A percentile compares a stretch with the other conserved stretches of the same genome.
Evolutionary conservation across 2,888 invertebrate genomes (phyloP).

Genomic region (Tachina grossa): DNA sequence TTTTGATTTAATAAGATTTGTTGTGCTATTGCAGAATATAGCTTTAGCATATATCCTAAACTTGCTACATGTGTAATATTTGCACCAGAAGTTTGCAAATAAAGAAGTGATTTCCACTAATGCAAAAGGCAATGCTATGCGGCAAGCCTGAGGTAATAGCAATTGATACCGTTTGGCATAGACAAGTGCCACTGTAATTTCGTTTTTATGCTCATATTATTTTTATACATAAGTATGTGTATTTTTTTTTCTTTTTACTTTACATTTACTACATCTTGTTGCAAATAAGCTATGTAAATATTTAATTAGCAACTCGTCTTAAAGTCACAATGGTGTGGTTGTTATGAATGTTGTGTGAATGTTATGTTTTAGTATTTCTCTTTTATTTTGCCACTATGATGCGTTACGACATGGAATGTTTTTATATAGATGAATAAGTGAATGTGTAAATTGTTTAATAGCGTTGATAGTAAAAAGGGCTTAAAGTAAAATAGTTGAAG

Average conservation of each 20-base stretch:
- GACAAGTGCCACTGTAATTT: neutral
- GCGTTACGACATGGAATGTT: conserved; percentile 8
- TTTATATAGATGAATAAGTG: conserved; percentile 32
- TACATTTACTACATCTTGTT: conserved; percentile 58
- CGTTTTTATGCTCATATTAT: neutral
- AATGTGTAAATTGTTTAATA: conserved; percentile 13
- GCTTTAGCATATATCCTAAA: no score
- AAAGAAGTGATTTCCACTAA: no score
- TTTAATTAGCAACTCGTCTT: conserved; percentile 66
- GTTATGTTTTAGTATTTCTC: conserved; percentile 43
- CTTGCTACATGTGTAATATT: no score
- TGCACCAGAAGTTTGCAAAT: no score
- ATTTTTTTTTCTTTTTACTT: conserved; percentile 21
- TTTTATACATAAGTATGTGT: neutral
- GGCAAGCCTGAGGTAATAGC: no score
- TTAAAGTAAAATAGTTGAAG: neutral
- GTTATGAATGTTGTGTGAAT: conserved; percentile 57
- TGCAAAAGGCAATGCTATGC: no score
- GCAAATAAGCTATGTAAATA: conserved; percentile 66
- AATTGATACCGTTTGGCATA: neutral
- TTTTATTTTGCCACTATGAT: neutral
- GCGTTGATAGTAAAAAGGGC: neutral
- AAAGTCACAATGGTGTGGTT: conserved; percentile 56
- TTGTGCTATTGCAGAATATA: no score
- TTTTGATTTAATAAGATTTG: no score